These are phyloP conservation scores for Apamea monoglypha DNA, from an alignment of 2,888 invertebrate genomes.

Conservation along the genomic window DNA sequence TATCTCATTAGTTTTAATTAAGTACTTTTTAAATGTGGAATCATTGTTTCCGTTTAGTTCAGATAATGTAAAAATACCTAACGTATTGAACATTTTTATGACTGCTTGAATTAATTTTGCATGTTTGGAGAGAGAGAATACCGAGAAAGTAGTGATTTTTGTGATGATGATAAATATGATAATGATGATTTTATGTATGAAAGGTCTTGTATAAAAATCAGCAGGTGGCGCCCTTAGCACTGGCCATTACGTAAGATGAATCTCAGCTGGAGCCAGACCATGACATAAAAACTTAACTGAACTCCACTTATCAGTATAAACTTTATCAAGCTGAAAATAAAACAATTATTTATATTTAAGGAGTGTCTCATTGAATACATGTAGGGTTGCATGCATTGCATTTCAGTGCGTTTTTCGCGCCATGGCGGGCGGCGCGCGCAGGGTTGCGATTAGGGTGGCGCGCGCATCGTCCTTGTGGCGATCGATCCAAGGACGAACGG, in stretches of 20 bases:
- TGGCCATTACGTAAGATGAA: constrained; percentile 48
- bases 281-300: constrained; percentile 22
- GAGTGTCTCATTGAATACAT: constrained; percentile 16
- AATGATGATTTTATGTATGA: neutral
- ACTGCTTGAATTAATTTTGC: neutral
- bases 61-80: constrained; percentile 38
- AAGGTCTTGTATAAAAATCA: neutral
- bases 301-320: constrained; percentile 14
- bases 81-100: neutral
- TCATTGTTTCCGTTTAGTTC: constrained; percentile 40
- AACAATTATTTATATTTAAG: neutral
- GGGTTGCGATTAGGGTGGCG: constrained; percentile 71
- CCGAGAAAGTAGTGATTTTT: neutral
- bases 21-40: constrained; percentile 2
- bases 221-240: constrained; percentile 16
- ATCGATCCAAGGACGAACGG: constrained; percentile 86
- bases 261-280: neutral
- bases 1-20: constrained; percentile 14
- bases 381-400: constrained; percentile 23
- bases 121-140: no score
- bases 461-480: constrained; percentile 84
- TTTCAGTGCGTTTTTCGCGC: constrained; percentile 62
- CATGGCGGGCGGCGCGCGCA: constrained; percentile 62
- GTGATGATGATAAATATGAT: neutral
- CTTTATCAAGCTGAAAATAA: constrained; percentile 8